Evolutionary conservation across 1,140 invertebrate species (phyloP).

Genomic region (Brachionus rotundiformis): DNA sequence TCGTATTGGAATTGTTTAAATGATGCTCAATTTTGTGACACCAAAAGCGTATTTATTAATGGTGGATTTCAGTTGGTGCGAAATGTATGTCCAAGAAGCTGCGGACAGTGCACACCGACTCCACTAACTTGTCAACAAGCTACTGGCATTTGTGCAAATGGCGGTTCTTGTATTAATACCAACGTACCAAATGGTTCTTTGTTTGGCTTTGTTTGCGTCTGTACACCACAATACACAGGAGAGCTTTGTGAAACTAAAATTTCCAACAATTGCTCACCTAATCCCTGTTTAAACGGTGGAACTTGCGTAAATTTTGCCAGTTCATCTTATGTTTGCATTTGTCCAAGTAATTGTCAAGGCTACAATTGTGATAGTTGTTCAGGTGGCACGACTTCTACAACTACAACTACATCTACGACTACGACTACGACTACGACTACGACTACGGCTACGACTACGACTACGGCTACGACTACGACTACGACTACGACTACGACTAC

Average conservation of each 20-base stretch:
- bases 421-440: background rate
- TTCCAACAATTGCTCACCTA: constrained; percentile 27
- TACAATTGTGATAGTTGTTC: background rate
- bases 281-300: constrained; percentile 52
- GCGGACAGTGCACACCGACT: background rate
- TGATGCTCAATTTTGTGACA: background rate
- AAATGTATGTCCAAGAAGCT: background rate
- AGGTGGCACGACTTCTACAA: background rate
- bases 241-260: constrained; percentile 65
- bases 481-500: background rate
- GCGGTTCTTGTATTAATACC: constrained; percentile 55
- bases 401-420: background rate
- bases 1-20: constrained; percentile 1
- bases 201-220: constrained; percentile 65
- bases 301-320: constrained; percentile 32
- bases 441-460: background rate
- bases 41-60: background rate
- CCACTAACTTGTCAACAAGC: constrained; percentile 23
- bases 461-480: background rate
- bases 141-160: constrained; percentile 56
- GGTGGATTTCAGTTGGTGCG: background rate
- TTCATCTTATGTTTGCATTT: constrained; percentile 39
- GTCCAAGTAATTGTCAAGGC: constrained; percentile 26
- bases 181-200: background rate
- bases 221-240: constrained; percentile 57